phyloP scores from a whole-genome alignment of 2,113 vertebrate genomes.

The Eretmochelys imbricata region DNA sequence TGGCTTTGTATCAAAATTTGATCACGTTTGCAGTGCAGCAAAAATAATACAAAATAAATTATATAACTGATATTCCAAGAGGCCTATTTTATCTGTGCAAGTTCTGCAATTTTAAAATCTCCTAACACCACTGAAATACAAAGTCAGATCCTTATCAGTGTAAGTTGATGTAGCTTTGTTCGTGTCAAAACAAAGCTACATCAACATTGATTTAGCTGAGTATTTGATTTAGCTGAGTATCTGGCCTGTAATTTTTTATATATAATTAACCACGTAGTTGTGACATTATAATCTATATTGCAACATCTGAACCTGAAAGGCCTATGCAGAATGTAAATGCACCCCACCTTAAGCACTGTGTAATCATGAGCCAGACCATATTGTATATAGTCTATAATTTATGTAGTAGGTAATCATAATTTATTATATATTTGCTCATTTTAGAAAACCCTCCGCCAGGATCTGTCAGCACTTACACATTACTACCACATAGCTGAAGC shows the following conservation, averaged over 20 bases:
- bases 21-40: background rate
- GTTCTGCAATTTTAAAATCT: background rate
- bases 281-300: slow-evolving; percentile 65
- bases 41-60: slow-evolving; percentile 16
- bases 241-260: background rate
- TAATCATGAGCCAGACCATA: slow-evolving; percentile 36
- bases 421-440: slow-evolving; percentile 22
- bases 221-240: background rate
- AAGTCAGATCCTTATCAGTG: slow-evolving; percentile 3
- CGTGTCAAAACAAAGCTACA: background rate
- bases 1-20: background rate
- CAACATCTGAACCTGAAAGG: slow-evolving; percentile 55
- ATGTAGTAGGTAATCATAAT: slow-evolving; percentile 38
- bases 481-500: background rate
- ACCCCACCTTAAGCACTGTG: slow-evolving; percentile 48
- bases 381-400: slow-evolving; percentile 54
- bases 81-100: background rate
- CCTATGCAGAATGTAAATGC: slow-evolving; percentile 58
- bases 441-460: background rate
- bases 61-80: background rate
- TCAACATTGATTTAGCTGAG: background rate
- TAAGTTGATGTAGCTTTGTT: background rate
- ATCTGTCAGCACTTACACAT: slow-evolving; percentile 8
- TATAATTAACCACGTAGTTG: slow-evolving; percentile 54
- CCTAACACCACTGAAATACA: background rate